Conservation (phyloP, 2,888 invertebrate genomes). For the Chorisops tibialis region DNA sequence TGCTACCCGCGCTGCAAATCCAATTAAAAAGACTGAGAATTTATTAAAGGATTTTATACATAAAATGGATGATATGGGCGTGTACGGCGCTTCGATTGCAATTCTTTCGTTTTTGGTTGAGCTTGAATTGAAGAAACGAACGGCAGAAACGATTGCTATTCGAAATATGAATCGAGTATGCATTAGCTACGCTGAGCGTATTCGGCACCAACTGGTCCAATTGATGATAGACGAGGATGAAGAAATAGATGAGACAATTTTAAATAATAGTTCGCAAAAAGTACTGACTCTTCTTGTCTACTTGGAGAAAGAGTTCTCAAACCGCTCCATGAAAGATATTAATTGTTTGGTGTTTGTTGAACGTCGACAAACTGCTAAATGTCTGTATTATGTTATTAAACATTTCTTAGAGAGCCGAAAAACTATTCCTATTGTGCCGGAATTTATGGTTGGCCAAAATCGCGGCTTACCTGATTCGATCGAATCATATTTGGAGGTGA, state of each 20-base stretch:
- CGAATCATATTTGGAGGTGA: constrained; percentile 41
- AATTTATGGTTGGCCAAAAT: constrained; percentile 67
- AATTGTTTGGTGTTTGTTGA: constrained; percentile 47
- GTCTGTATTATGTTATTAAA: constrained; percentile 66
- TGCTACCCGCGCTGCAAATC: constrained; percentile 42
- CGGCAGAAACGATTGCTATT: constrained; percentile 52
- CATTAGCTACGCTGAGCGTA: constrained; percentile 46
- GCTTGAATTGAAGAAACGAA: constrained; percentile 60
- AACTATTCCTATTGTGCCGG: constrained; percentile 59
- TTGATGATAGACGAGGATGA: constrained; percentile 52
- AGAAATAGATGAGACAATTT: constrained; percentile 46
- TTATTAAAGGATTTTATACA: constrained; percentile 54
- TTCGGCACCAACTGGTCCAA: constrained; percentile 56
- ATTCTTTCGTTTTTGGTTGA: constrained; percentile 61
- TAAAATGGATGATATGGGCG: constrained; percentile 56
- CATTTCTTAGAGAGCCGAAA: constrained; percentile 53
- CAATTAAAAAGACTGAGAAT: constrained; percentile 53
- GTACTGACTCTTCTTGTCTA: constrained; percentile 60
- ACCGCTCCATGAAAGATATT: constrained; percentile 43
- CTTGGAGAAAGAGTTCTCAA: constrained; percentile 58
- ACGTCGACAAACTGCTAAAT: constrained; percentile 68
- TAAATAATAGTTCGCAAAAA: constrained; percentile 63
- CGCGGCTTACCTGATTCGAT: constrained; percentile 37
- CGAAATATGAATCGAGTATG: constrained; percentile 41
- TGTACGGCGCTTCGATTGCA: constrained; percentile 60